These are phyloP conservation scores for Gallinago undulata DNA, from an alignment of 2,113 vertebrate genomes.

Conservation along the genomic window DNA sequence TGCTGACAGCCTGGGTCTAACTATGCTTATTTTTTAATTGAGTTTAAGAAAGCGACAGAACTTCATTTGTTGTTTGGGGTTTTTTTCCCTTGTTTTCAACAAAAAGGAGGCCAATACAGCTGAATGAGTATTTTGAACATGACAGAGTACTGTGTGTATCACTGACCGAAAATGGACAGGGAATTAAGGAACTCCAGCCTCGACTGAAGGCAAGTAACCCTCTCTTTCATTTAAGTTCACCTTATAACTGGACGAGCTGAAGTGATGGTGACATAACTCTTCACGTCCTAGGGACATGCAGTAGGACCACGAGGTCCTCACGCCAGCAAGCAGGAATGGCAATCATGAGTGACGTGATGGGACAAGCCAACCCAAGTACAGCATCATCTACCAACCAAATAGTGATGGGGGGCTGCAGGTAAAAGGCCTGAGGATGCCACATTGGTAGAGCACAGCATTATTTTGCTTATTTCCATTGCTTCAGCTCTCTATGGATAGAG, in stretches of 20 bases:
- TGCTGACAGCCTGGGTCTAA: background rate
- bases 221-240: background rate
- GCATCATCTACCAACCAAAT: background rate
- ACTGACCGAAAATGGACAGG: background rate
- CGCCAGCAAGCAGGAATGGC: background rate
- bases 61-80: background rate
- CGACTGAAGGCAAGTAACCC: background rate
- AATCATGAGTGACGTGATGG: accelerated
- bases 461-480: background rate
- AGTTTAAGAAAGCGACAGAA: background rate
- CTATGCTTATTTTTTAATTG: background rate
- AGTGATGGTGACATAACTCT: background rate
- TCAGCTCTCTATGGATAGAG: background rate
- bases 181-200: background rate
- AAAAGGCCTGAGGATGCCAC: background rate
- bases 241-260: background rate
- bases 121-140: background rate
- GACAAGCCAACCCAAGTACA: background rate
- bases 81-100: background rate
- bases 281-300: background rate
- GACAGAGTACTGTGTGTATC: background rate
- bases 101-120: background rate
- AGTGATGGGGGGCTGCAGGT: background rate
- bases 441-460: accelerated
- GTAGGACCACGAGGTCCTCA: accelerated